phyloP scores from a whole-genome alignment of 2,888 invertebrate species.

The Orthonevra nobilis region DNA sequence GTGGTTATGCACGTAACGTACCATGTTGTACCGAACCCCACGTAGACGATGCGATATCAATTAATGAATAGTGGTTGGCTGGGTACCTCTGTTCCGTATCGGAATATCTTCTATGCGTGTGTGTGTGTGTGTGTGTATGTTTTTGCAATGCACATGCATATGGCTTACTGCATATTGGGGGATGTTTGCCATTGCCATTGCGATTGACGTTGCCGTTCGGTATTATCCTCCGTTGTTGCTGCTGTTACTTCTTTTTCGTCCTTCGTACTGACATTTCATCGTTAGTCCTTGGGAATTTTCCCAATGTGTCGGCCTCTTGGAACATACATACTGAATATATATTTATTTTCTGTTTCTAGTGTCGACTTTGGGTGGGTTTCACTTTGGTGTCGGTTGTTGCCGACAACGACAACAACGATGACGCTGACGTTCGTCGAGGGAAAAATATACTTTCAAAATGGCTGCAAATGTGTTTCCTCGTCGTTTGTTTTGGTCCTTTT shows the following conservation, averaged over 20 bases:
- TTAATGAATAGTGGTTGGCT: slow-evolving; percentile 75
- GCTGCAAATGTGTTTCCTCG: slow-evolving; percentile 57
- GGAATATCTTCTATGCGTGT: slow-evolving; percentile 40
- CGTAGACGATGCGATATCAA: slow-evolving; percentile 76
- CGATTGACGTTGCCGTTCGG: slow-evolving; percentile 44
- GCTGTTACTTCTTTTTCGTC: slow-evolving; percentile 31
- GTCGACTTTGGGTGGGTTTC: slow-evolving; percentile 37
- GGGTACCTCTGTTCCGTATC: too few relatives aligned
- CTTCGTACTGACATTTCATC: slow-evolving; percentile 64
- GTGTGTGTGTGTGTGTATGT: slow-evolving; percentile 16
- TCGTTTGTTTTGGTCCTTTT: too few relatives aligned
- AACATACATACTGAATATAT: too few relatives aligned
- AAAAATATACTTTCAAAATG: slow-evolving; percentile 65
- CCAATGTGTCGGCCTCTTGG: slow-evolving; percentile 68
- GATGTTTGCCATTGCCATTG: slow-evolving; percentile 44
- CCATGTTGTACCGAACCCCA: slow-evolving; percentile 55
- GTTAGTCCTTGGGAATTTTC: slow-evolving; percentile 68
- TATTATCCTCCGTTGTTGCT: slow-evolving; percentile 5
- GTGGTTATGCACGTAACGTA: slow-evolving; percentile 70
- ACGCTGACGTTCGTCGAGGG: slow-evolving; percentile 36
- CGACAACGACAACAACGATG: too few relatives aligned
- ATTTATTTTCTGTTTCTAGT: slow-evolving; percentile 22
- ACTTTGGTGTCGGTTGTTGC: slow-evolving; percentile 1
- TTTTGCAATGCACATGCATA: slow-evolving; percentile 64
- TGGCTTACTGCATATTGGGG: slow-evolving; percentile 63